A percentile compares a stretch with the other conserved stretches of the same genome.
phyloP scores from a whole-genome alignment of 2,888 invertebrate genomes.

The Mycalesis mineus region DNA sequence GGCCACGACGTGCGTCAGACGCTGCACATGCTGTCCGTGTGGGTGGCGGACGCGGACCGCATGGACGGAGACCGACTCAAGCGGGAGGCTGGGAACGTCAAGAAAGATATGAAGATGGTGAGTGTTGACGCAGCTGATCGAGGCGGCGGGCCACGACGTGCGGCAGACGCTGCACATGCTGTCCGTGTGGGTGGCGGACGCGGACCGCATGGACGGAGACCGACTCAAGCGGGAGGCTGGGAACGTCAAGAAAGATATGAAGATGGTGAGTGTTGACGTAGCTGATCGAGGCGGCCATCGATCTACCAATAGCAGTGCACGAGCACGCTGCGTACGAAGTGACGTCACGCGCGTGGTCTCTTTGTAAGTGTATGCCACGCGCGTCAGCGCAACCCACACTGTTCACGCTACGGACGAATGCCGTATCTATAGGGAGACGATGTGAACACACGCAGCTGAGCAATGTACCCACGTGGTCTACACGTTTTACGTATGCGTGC shows the following conservation, averaged over 20 bases:
- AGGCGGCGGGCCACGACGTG: slow-evolving; percentile 93
- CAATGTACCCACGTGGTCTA: too few species aligned
- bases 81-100: slow-evolving; percentile 77
- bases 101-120: slow-evolving; percentile 91
- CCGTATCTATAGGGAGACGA: too few species aligned
- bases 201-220: slow-evolving; percentile 72
- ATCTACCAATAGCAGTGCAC: too few species aligned
- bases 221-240: slow-evolving; percentile 77
- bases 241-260: slow-evolving; percentile 87
- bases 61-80: slow-evolving; percentile 73
- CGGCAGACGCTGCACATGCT: slow-evolving; percentile 95
- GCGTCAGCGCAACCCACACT: too few species aligned
- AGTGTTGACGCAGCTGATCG: slow-evolving; percentile 53
- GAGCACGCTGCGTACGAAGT: too few species aligned
- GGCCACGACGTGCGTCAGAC: slow-evolving; percentile 97
- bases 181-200: slow-evolving; percentile 85
- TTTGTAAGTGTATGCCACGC: too few species aligned
- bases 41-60: slow-evolving; percentile 79
- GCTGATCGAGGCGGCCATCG: too few species aligned
- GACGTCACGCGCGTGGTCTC: too few species aligned
- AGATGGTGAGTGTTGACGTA: slow-evolving; percentile 77
- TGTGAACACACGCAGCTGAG: too few species aligned
- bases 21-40: slow-evolving; percentile 91
- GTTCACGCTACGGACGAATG: too few species aligned
- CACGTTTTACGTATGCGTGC: too few species aligned